These are phyloP conservation scores for Malacoraja senta DNA, from an alignment of 2,797 vertebrate genomes.

Conservation along the genomic window DNA sequence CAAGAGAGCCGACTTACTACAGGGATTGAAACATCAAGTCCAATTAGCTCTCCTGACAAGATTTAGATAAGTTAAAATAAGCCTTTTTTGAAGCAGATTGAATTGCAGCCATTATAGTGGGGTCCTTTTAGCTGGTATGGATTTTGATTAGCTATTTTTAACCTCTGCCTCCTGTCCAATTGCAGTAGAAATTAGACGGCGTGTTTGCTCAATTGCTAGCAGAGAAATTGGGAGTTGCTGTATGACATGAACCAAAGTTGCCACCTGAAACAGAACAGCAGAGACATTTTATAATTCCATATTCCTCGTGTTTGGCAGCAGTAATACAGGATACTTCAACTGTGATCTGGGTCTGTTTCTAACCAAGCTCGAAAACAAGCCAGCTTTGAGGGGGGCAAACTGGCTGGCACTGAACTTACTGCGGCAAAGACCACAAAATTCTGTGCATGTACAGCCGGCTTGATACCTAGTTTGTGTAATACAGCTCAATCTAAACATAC, in stretches of 20 bases:
- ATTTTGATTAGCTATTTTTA: background rate
- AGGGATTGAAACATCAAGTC: no score
- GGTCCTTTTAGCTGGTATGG: background rate
- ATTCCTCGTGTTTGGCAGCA: no score
- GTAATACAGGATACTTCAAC: no score
- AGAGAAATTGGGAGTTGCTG: background rate
- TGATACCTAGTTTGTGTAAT: background rate
- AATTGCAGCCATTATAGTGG: background rate
- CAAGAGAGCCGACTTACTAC: no score
- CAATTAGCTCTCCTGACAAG: no score
- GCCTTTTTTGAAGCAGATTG: background rate
- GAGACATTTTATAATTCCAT: no score
- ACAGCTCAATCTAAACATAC: background rate
- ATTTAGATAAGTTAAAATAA: background rate
- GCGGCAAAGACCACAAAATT: background rate
- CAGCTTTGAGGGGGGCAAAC: background rate
- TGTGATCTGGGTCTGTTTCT: background rate
- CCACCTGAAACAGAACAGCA: background rate
- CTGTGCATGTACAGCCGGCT: background rate
- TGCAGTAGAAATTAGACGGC: background rate
- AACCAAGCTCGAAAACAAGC: background rate
- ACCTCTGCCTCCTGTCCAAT: background rate
- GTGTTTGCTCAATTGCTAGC: background rate
- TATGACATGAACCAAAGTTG: background rate
- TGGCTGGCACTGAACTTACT: background rate